These are phyloP conservation scores for Onychomys leucogaster DNA, from an alignment of 2,797 vertebrate genomes.

Conservation along the genomic window DNA sequence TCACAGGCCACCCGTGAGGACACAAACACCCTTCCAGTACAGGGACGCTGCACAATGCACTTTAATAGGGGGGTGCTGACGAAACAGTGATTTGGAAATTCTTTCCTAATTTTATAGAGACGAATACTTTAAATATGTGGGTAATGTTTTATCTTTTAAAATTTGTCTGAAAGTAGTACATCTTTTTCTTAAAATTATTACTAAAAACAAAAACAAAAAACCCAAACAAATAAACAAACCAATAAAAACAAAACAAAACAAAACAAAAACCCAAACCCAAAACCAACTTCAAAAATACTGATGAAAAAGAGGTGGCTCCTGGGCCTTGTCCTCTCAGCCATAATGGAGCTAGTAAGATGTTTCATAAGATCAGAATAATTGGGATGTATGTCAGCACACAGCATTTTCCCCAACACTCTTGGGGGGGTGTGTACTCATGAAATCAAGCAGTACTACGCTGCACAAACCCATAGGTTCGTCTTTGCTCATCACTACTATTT, in stretches of 20 bases:
- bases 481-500: conserved; percentile 67
- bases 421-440: conserved; percentile 49
- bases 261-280: neutral
- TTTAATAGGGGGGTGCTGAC: neutral
- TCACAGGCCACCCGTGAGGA: fast-evolving
- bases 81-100: neutral
- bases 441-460: conserved; percentile 55
- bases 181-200: neutral
- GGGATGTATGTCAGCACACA: conserved; percentile 25
- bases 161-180: neutral
- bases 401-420: conserved; percentile 47
- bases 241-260: neutral
- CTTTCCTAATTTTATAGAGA: neutral
- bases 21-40: neutral
- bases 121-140: neutral
- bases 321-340: neutral
- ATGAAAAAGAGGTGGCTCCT: neutral
- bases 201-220: neutral
- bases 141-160: neutral
- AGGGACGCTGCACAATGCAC: fast-evolving
- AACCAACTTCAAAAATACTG: neutral
- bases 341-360: conserved; percentile 39
- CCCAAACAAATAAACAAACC: neutral
- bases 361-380: conserved; percentile 12
- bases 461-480: conserved; percentile 66